A percentile compares a stretch with the other conserved stretches of the same genome.
These are phyloP conservation scores for Ceriagrion tenellum DNA, from an alignment of 2,888 invertebrate genomes.

Conservation along the genomic window DNA sequence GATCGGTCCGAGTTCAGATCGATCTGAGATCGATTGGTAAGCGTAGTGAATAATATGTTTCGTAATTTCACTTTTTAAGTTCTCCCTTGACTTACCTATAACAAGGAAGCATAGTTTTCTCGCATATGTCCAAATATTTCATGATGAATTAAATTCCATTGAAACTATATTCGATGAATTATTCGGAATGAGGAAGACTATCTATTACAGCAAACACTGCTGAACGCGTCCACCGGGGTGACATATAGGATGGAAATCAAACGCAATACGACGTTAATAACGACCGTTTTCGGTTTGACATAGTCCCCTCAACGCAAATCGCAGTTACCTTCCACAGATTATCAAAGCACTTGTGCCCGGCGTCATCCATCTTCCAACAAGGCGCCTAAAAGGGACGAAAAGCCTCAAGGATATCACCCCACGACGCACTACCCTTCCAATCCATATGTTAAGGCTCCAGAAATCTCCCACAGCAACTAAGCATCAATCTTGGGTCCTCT, in stretches of 20 bases:
- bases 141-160: too few relatives aligned
- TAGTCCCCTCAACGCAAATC: not conserved
- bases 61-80: too few relatives aligned
- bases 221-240: too few relatives aligned
- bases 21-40: too few relatives aligned
- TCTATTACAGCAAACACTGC: too few relatives aligned
- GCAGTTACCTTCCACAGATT: not conserved
- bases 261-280: not conserved
- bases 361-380: conserved; percentile 58
- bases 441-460: conserved; percentile 56
- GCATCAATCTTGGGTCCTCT: conserved; percentile 55
- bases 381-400: conserved; percentile 20
- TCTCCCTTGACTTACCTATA: too few relatives aligned
- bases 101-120: too few relatives aligned
- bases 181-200: too few relatives aligned
- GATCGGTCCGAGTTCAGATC: too few relatives aligned
- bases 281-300: conserved; percentile 16
- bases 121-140: too few relatives aligned
- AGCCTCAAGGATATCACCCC: conserved; percentile 2
- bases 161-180: too few relatives aligned
- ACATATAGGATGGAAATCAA: not conserved
- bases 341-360: conserved; percentile 20
- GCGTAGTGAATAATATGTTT: too few relatives aligned
- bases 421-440: not conserved
- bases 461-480: conserved; percentile 66